Evolutionary conservation across 2,888 invertebrate genomes (phyloP), one percentile per base, ranked within the genome.

Genomic region (Sphaeridia pumilis): DNA sequence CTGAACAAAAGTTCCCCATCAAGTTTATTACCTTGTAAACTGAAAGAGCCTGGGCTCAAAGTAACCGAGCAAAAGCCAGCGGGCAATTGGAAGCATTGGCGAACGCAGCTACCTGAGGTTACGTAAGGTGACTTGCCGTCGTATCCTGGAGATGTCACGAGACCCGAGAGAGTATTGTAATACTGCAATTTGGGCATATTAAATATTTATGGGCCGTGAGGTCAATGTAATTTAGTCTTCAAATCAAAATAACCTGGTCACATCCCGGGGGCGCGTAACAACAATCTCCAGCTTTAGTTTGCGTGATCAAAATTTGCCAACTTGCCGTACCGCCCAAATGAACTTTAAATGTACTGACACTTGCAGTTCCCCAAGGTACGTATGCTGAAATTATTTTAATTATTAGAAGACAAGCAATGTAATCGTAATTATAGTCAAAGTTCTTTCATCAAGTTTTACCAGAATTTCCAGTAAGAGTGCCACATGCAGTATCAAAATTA

Each of bases 221-320:
- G n/a, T n/a, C n/a, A n/a, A n/a, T n/a, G n/a, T n/a, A n/a, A n/a
- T n/a, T n/a, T n/a, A n/a, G n/a, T n/a, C n/a, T n/a, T 14, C 14
- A 31, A 31, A 31, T 31, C 31, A 31, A 31, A 31, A 31, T 31
- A 31, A n/a, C 31, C 31, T 31, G 31, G 14, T 31, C 31, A 31
- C 31, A 31, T 7, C 31, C 58, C 83, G 76, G 55, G 77, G 76
- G 42, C 7, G n/a, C 21, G n/a, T 41, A n/a, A 41, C 41, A 41
- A 17, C 21, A 41, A 20, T 17, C n/a, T n/a, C 21, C 21, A 20
- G 21, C 7, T 20, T 41, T 41, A 5, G 41, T 17, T 17, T 41
- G 41, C n/a, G 41, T 12, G 14, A 31, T 31, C 14, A 31, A 14
- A 14, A 31, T 10, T 31, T 31, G 31, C 31, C 31, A 31, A 31